Evolutionary conservation across 64 coral and sea anemone genomes (phyloP).

Genomic region (Stichodactyla helianthus): DNA sequence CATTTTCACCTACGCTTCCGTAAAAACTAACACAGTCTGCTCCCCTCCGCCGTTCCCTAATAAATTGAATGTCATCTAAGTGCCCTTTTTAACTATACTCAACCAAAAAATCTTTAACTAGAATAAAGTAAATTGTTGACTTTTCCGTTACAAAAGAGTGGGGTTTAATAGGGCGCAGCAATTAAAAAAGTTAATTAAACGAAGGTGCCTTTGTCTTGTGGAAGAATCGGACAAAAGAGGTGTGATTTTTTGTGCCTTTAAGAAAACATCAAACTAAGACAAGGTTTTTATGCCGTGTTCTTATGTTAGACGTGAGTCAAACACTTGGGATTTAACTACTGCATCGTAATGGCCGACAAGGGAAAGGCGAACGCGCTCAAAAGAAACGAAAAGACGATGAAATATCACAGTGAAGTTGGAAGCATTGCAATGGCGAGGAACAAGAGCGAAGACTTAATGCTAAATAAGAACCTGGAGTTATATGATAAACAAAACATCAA

Average conservation of each 20-base stretch:
- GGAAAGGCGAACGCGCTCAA: neutral
- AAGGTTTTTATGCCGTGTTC: neutral
- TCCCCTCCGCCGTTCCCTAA: too few relatives aligned
- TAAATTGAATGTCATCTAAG: too few relatives aligned
- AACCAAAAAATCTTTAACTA: neutral
- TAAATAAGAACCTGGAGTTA: neutral
- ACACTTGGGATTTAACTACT: neutral
- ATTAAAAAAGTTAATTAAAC: conserved; percentile 13
- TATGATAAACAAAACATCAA: neutral
- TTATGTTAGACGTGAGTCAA: neutral
- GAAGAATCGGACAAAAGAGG: neutral
- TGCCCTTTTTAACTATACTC: neutral
- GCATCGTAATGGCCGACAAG: neutral
- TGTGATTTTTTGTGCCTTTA: neutral
- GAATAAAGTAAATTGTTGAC: neutral
- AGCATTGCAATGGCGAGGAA: neutral
- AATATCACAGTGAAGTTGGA: neutral
- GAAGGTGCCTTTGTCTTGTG: neutral
- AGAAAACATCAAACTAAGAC: neutral
- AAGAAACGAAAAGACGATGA: neutral
- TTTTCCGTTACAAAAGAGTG: neutral
- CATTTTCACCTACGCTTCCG: too few relatives aligned
- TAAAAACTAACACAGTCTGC: too few relatives aligned
- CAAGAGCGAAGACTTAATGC: neutral
- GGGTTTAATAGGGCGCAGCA: neutral